These are phyloP conservation scores for Oceanodroma tethys DNA, from an alignment of 2,113 vertebrate species.

Conservation along the genomic window DNA sequence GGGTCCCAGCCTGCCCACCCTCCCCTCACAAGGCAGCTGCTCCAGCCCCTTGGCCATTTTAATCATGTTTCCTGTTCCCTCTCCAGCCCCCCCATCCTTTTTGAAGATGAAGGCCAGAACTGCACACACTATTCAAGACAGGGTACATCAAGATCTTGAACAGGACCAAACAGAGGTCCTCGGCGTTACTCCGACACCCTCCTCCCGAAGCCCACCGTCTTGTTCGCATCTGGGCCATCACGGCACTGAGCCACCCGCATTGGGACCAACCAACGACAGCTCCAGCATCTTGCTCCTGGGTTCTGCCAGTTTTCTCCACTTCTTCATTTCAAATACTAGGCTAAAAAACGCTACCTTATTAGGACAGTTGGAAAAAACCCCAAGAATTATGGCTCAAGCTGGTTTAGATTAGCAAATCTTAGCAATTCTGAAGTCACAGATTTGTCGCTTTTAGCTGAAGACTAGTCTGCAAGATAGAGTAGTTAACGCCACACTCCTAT, in stretches of 20 bases:
- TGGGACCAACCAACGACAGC: rapidly evolving
- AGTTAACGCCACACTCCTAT: neutral
- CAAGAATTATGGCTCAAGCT: neutral
- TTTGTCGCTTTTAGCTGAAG: neutral
- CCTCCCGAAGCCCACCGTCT: neutral
- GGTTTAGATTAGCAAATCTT: neutral
- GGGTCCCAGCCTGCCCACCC: neutral
- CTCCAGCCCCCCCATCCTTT: neutral
- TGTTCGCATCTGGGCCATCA: neutral
- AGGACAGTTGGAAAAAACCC: neutral
- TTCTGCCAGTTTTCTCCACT: neutral
- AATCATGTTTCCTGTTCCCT: neutral
- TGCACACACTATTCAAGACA: neutral
- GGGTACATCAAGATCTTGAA: neutral
- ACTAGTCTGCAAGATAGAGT: neutral
- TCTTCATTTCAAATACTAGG: neutral
- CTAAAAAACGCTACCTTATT: neutral
- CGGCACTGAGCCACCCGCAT: neutral
- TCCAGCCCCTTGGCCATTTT: neutral
- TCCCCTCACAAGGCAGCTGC: neutral
- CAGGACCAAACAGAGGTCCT: neutral
- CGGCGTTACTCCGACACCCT: rapidly evolving
- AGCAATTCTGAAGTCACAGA: neutral
- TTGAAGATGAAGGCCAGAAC: neutral
- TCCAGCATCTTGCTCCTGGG: neutral